Base-by-base conservation (phyloP, 2,113 vertebrate genomes). In the Chamaea fasciata region DNA sequence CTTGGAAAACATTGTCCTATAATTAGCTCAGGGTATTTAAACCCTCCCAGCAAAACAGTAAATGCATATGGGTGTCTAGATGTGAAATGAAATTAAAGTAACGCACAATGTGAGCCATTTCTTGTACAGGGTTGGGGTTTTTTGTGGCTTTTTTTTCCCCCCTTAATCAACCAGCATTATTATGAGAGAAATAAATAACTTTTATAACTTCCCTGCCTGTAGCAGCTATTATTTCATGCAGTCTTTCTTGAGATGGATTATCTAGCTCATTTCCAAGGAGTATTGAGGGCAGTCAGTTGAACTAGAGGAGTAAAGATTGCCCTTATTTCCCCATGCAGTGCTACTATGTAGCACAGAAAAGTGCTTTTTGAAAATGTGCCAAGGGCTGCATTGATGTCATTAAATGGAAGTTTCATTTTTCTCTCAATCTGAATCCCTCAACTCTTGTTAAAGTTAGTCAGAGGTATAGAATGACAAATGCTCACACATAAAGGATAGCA, bases 11-110 rank as follows among this genome's bases (percentile, higher is more conserved):
- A 90, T 78, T 93, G 85, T 94, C 81, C 64, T 94, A 80, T 97
- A 96, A 97, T 97, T 97, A 97, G 80, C 46, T 86, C n/a, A 89
- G 86, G 71, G 37, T 94, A 70, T 95, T 95, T 92, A 94, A 96
- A 88, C 33, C 30, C 89, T 89, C 73, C 59, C 73, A 87, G 92
- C 53, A 90, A 97, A 94, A 93, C 90, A 83, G 71, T 69, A 86
- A 91, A 92, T 85, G 86, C 84, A 74, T 90, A 92, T 47, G 42
- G 18, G 46, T 88, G 67, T 63, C 60, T 95, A 90, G 50, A 95
- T 95, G 64, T 91, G 86, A 96, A 95, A 92, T 68, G 26, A 89
- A 93, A 95, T 92, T 80, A 79, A 46, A 83, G 33, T 67, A 92
- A 89, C 11, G 5, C 26, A 83, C 28, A 78, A 56, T 67, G 31